Percentiles rank a stretch among this genome's conserved stretches.
Conservation (phyloP, 2,888 invertebrate genomes). For the Aphodius sticticus region DNA sequence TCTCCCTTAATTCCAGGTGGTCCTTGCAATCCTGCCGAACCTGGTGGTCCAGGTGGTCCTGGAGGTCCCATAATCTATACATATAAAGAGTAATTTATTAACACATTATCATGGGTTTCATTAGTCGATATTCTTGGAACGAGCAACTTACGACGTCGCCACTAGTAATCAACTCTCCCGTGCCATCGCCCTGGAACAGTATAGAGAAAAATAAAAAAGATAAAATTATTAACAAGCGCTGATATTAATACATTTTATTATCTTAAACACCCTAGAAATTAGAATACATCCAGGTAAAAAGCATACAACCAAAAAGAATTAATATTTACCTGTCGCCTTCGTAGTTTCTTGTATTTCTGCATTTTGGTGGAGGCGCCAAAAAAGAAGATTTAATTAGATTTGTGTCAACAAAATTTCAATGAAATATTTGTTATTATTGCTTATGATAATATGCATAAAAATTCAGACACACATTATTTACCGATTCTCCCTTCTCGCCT, state of each 20-base stretch:
- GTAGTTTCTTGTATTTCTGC: conserved; percentile 84
- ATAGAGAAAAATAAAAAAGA: conserved; percentile 55
- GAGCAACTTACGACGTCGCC: conserved; percentile 73
- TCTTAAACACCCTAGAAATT: conserved; percentile 28
- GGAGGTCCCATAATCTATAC: conserved; percentile 69
- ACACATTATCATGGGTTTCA: not conserved
- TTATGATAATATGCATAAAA: conserved; percentile 15
- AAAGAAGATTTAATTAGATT: conserved; percentile 42
- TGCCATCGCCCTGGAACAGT: conserved; percentile 80
- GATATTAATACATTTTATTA: conserved; percentile 30
- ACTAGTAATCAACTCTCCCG: conserved; percentile 74
- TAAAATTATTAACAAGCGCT: conserved; percentile 39
- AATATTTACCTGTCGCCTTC: conserved; percentile 79
- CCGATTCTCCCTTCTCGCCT: conserved; percentile 93
- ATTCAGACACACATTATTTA: conserved; percentile 62
- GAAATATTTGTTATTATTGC: conserved; percentile 25
- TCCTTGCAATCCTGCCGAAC: conserved; percentile 78
- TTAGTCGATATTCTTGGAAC: not conserved
- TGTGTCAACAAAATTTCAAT: not conserved
- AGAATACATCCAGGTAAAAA: conserved; percentile 31
- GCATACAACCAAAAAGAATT: conserved; percentile 43
- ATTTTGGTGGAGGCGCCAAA: conserved; percentile 42
- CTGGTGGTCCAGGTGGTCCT: conserved; percentile 80
- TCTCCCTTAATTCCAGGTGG: conserved; percentile 89
- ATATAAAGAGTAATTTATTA: conserved; percentile 10